Conservation (phyloP, 2,113 vertebrate species). For the Neomonachus schauinslandi region DNA sequence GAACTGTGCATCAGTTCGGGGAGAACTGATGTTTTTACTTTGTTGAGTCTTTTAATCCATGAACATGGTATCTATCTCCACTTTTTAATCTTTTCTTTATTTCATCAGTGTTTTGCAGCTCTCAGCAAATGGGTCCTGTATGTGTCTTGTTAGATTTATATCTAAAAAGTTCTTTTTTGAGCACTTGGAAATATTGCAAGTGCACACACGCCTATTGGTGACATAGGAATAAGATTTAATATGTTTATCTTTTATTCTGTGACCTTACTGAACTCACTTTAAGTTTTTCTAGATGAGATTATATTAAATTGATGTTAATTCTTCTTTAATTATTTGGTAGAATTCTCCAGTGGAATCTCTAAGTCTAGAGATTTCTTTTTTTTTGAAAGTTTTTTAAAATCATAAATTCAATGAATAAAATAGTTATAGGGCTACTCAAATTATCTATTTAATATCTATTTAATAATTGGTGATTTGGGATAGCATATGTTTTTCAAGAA, state of each 20-base stretch:
- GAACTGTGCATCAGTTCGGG: neutral
- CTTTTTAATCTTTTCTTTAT: constrained; percentile 28
- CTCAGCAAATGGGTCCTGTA: neutral
- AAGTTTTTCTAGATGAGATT: neutral
- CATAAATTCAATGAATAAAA: neutral
- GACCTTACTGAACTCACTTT: neutral
- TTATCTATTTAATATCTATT: neutral
- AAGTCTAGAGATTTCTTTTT: neutral
- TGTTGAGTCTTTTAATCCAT: neutral
- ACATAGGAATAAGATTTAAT: neutral
- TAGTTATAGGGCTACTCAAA: neutral
- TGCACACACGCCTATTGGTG: neutral
- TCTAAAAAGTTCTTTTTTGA: neutral
- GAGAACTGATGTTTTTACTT: neutral
- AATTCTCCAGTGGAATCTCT: neutral
- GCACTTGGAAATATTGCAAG: neutral
- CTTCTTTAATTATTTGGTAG: neutral
- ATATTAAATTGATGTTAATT: neutral
- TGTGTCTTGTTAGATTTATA: neutral
- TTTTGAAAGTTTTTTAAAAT: neutral
- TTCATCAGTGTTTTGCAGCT: neutral
- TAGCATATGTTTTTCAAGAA: neutral
- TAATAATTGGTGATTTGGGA: neutral
- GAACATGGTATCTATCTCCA: neutral
- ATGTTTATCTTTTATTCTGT: neutral